These are phyloP conservation scores for Acyrthosiphon pisum DNA, from an alignment of 1,140 invertebrate genomes.

Conservation along the genomic window DNA sequence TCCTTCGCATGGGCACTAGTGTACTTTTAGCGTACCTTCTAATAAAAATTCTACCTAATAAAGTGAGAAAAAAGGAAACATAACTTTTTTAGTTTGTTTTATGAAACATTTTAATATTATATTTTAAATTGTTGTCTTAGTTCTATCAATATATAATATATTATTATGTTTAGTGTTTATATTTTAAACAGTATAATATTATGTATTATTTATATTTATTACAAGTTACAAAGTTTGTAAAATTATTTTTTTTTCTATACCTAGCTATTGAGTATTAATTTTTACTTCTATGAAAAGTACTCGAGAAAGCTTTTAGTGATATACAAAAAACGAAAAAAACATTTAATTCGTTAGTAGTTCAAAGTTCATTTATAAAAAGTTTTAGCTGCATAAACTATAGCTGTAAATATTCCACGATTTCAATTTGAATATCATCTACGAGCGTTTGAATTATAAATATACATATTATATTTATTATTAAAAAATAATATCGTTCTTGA, in stretches of 20 bases:
- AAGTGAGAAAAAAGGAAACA: neutral
- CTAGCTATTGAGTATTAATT: neutral
- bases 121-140: neutral
- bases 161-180: neutral
- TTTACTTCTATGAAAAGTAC: neutral
- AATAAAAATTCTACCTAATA: neutral
- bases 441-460: neutral
- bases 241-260: neutral
- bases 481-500: neutral
- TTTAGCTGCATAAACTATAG: neutral
- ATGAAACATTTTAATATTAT: neutral
- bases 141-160: neutral
- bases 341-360: neutral
- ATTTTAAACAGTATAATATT: neutral
- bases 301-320: neutral
- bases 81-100: neutral
- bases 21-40: no score
- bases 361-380: conserved; percentile 1
- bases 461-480: neutral
- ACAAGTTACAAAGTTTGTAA: neutral
- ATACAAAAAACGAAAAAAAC: neutral
- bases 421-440: neutral
- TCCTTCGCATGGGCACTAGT: neutral
- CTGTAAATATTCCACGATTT: neutral
- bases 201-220: neutral